Evolutionary conservation across 2,888 invertebrate genomes (phyloP), one percentile per base, ranked within the genome.

Genomic region (Agrotis exclamationis): DNA sequence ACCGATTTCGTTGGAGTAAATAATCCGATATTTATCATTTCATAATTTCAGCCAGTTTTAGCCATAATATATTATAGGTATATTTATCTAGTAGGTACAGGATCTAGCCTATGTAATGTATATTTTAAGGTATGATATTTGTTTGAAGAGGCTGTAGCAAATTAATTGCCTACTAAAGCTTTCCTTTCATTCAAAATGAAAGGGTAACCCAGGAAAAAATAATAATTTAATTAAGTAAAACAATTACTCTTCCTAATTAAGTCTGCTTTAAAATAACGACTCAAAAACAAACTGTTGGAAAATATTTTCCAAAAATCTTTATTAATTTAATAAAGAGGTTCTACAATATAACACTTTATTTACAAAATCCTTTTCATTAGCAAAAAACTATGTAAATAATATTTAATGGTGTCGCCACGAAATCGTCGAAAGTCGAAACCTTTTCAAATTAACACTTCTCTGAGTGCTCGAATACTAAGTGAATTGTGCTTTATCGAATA

Each of bases 331-430:
- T 13, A 28, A 58, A 75, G 44, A 45, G 53, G 16, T 39, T n/a
- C n/a, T n/a, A n/a, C n/a, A n/a, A n/a, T n/a, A n/a, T n/a, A n/a
- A n/a, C n/a, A n/a, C n/a, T n/a, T 53, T 9, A 50, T 63, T 63
- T 39, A 18, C 1, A 44, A 66, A 45, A 45, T 44, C 11, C 1
- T 24, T 22, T 58, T 54, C 11, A 45, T 24, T 45, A 28, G n/a
- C 39, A n/a, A 64, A 59, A 62, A 56, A 14, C 13, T 22, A 44
- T 33, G 20, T 56, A 44, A n/a, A n/a, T n/a, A 63, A 63, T 50
- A 75, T 76, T 65, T 48, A 75, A 70, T 74, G 24, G 47, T 28
- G n/a, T 59, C 13, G 33, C 44, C 20, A 24, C n/a, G 24, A 63
- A 70, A 63, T n/a, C 39, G 45, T 33, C 13, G 1, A 39, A 51